A percentile compares a stretch with the other conserved stretches of the same genome.
Conservation (phyloP, 2,888 invertebrate genomes). For the Eilema caniola region DNA sequence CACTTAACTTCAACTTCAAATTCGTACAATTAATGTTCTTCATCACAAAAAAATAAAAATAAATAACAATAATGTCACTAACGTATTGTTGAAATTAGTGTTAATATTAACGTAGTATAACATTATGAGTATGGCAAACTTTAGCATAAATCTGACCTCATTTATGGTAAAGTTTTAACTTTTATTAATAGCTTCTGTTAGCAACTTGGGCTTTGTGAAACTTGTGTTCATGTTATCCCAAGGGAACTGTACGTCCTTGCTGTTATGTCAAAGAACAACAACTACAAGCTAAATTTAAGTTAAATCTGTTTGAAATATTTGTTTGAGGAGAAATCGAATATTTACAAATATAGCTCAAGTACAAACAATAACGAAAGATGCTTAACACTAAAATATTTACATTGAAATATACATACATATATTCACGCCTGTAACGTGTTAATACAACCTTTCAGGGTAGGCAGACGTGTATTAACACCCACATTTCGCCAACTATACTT, state of each 20-base stretch:
- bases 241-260: slow-evolving; percentile 37
- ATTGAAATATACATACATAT: neutral
- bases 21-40: neutral
- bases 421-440: too few relatives aligned
- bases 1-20: too few relatives aligned
- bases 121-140: neutral
- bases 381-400: neutral
- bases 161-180: slow-evolving; percentile 25
- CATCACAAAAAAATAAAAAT: neutral
- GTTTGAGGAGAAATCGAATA: neutral
- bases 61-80: neutral
- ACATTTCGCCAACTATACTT: neutral
- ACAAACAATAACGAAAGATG: neutral
- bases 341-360: neutral
- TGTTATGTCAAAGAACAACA: slow-evolving; percentile 36
- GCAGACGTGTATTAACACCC: too few relatives aligned
- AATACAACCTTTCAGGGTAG: too few relatives aligned
- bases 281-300: slow-evolving; percentile 44
- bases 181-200: slow-evolving; percentile 34
- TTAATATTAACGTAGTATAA: neutral
- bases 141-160: slow-evolving; percentile 5
- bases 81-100: neutral
- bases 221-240: slow-evolving; percentile 29
- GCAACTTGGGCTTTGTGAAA: slow-evolving; percentile 30
- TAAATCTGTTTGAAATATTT: slow-evolving; percentile 43